These are phyloP conservation scores for Sylvilagus bachmani DNA, from an alignment of 2,113 vertebrate species.

Conservation along the genomic window DNA sequence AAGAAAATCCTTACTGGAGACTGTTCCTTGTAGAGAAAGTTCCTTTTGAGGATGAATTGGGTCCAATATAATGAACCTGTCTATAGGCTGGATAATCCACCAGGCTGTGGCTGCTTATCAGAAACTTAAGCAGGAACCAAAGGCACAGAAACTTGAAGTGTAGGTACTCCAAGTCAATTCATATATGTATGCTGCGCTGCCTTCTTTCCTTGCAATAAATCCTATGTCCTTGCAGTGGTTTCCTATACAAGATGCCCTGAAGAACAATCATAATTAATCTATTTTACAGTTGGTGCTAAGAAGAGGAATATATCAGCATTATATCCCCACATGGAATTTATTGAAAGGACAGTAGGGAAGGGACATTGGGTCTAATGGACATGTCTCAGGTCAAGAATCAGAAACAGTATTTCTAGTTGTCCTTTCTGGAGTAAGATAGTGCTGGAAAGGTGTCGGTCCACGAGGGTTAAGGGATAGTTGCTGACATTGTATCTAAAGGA, in stretches of 20 bases:
- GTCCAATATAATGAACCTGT: neutral
- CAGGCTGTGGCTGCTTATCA: neutral
- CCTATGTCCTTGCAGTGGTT: neutral
- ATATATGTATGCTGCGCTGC: neutral
- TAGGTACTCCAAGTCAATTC: neutral
- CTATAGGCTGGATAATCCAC: neutral
- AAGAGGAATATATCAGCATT: neutral
- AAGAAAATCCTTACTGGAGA: neutral
- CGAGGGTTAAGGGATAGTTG: neutral
- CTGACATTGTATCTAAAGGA: neutral
- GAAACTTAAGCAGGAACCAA: neutral
- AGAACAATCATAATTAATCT: neutral
- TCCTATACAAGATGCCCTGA: neutral
- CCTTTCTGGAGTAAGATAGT: neutral
- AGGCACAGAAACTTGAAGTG: neutral
- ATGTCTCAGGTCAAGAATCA: neutral
- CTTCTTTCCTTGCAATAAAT: neutral
- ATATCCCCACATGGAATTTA: neutral
- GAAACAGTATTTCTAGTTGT: neutral
- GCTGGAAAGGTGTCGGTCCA: neutral
- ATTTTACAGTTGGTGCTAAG: neutral
- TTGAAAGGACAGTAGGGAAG: neutral
- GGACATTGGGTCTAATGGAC: neutral
- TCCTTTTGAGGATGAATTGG: neutral
- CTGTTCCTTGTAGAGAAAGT: neutral